Conservation (phyloP, 30 jellyfish, hydroid and myxozoan species). For the Hydra vulgaris region DNA sequence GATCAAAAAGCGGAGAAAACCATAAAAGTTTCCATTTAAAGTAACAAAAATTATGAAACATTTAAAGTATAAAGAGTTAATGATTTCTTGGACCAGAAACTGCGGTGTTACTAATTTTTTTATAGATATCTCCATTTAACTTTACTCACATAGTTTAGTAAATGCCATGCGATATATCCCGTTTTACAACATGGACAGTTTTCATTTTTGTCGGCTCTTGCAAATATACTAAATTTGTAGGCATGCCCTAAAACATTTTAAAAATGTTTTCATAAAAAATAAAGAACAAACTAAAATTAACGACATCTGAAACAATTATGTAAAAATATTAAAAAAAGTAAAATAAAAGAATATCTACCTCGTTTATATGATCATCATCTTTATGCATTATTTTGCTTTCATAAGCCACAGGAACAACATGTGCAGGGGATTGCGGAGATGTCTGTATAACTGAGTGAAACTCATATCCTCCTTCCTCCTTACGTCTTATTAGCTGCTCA, state of each 20-base stretch:
- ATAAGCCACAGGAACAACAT: neutral
- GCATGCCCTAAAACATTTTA: neutral
- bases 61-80: too few relatives aligned
- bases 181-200: neutral
- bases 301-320: too few relatives aligned
- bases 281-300: neutral
- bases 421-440: neutral
- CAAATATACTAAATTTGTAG: neutral
- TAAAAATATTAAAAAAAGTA: neutral
- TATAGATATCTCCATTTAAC: too few relatives aligned
- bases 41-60: too few relatives aligned
- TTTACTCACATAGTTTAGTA: neutral
- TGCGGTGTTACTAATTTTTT: too few relatives aligned
- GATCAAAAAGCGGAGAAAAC: too few relatives aligned
- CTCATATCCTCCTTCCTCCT: neutral
- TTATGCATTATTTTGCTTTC: neutral
- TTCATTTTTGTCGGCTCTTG: neutral
- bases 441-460: neutral
- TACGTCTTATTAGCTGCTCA: neutral
- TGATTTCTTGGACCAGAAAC: too few relatives aligned
- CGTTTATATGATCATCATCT: neutral
- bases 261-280: too few relatives aligned
- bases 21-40: too few relatives aligned
- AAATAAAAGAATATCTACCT: neutral
- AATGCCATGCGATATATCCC: neutral